Base-by-base conservation (phyloP, 2,888 invertebrate genomes). In the Pachydiplax longipennis region DNA sequence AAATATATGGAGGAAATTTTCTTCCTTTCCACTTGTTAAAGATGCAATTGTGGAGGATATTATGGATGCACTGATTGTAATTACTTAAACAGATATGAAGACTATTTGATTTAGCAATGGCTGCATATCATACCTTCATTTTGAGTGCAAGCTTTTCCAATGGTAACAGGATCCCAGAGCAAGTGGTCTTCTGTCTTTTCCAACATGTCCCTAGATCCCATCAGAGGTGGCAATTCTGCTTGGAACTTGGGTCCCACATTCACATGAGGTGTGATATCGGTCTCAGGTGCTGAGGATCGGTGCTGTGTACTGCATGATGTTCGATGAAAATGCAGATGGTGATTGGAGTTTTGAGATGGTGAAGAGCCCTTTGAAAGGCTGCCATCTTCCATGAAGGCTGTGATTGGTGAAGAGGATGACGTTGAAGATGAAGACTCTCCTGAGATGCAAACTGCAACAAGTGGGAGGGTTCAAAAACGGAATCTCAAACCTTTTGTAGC, bases 171-270 rank as follows among this genome's bases (percentile, higher is more conserved):
- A 94, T 98, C 97, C 98, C 98, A 99, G 73, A 98, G 95, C 81
- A 98, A 95, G 93, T 97, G 97, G 93, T 97, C 87, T 22, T 87
- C 87, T 22, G 93, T 93, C 3, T 95, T 95, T 31, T 92, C 91
- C 22, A 91, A 91, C 81, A 91, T 90, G 31, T 91, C 91, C 65
- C 92, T 93, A 90, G 91, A 58, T 12, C 87, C 65, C 87, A 87
- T 87, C 22, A 87, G 35, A 13, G 87, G 87, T 22, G 82, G 91
- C 58, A 83, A 37, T 65, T 96, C 96, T 0, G 98, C 98, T 94
- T 99, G 99, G 94, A 97, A 98, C 91, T 97, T 96, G 6, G 96
- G 95, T 0, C 99, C 99, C 91, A 99, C 95, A 93, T 99, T 99
- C 91, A 99, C 97, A 94, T 97, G 97, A 0, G 98, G 97, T 90